phyloP scores from a whole-genome alignment of 1,140 invertebrate genomes.

The Anastatus disparis region DNA sequence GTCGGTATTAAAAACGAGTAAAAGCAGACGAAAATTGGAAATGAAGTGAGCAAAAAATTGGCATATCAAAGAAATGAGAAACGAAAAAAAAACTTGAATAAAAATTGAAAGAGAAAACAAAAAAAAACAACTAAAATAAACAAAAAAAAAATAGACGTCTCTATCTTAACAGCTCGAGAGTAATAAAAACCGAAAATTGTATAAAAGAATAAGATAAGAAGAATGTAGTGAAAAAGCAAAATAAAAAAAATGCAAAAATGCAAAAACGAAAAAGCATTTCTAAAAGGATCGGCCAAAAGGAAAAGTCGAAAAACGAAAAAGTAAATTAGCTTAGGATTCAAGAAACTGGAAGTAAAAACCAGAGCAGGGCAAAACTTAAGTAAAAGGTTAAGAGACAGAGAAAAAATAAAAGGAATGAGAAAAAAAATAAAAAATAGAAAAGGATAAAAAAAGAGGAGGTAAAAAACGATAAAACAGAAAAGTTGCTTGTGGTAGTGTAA shows the following conservation, averaged over 20 bases:
- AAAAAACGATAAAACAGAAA: neutral
- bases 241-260: no score
- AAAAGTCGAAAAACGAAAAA: conserved; percentile 1
- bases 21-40: no score
- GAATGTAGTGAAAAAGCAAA: neutral
- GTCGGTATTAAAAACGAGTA: no score
- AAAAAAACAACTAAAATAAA: neutral
- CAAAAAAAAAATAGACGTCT: neutral
- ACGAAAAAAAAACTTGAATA: neutral
- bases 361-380: no score
- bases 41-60: neutral
- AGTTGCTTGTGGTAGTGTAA: neutral
- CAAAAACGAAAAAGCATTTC: no score
- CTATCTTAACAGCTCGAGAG: neutral
- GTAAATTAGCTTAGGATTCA: neutral
- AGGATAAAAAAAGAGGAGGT: neutral
- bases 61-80: neutral
- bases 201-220: neutral
- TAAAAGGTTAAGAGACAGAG: no score
- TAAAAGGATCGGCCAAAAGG: neutral
- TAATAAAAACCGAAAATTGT: neutral
- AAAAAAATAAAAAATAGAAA: neutral
- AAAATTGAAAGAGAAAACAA: neutral
- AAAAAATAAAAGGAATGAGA: no score
- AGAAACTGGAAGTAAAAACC: neutral